Evolutionary conservation across 1,140 invertebrate species (phyloP).

Genomic region (Ooceraea biroi): DNA sequence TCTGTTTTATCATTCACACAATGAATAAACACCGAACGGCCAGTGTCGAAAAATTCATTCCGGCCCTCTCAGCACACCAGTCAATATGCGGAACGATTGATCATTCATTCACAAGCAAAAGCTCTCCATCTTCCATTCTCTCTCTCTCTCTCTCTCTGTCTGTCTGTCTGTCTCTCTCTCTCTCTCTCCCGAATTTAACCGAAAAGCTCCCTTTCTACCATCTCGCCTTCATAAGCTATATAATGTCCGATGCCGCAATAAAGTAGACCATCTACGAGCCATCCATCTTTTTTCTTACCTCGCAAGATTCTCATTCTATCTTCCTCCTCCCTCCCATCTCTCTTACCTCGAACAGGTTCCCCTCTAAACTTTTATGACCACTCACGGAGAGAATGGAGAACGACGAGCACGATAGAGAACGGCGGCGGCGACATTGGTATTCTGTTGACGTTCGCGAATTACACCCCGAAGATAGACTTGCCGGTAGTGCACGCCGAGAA

Average conservation of each 20-base stretch:
- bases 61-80: constrained; percentile 6
- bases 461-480: constrained; percentile 60
- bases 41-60: constrained; percentile 65
- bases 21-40: constrained; percentile 38
- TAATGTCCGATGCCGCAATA: constrained; percentile 72
- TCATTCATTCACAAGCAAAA: constrained; percentile 63
- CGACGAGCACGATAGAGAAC: constrained; percentile 56
- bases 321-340: not conserved
- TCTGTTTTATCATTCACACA: constrained; percentile 35
- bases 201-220: not conserved
- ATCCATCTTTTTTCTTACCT: constrained; percentile 67
- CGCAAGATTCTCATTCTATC: constrained; percentile 32
- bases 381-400: constrained; percentile 50
- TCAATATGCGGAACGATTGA: constrained; percentile 59
- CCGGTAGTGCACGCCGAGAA: constrained; percentile 35
- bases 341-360: not conserved
- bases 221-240: constrained; percentile 69
- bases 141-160: not conserved
- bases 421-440: constrained; percentile 75
- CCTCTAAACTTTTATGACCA: constrained; percentile 65
- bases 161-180: not conserved
- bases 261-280: constrained; percentile 68
- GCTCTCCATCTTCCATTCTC: constrained; percentile 29
- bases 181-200: constrained; percentile 6
- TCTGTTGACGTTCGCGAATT: constrained; percentile 78